Conservation (phyloP, 2,113 vertebrate species). For the Naja naja region DNA sequence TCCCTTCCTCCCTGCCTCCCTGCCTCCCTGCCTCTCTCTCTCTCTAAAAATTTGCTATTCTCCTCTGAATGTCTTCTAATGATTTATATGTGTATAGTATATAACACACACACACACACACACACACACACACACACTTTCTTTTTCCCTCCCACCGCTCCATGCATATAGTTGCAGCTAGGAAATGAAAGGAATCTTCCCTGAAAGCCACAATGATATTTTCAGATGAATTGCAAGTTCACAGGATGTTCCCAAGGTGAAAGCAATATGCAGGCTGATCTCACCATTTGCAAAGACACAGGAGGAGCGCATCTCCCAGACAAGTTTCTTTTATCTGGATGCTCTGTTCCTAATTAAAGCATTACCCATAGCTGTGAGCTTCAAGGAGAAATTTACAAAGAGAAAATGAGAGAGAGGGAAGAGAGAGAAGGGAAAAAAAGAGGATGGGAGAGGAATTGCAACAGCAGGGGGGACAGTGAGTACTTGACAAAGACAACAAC, state of each 20-base stretch:
- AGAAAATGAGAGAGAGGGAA: background rate
- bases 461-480: background rate
- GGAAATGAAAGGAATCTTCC: slow-evolving; percentile 23
- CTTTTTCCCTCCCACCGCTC: background rate
- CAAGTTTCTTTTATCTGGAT: background rate
- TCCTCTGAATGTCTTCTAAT: background rate
- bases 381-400: background rate
- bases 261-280: background rate
- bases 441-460: too few species aligned
- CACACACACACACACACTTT: background rate
- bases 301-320: background rate
- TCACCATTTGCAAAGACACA: slow-evolving; percentile 11
- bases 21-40: background rate
- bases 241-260: slow-evolving; percentile 14
- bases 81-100: background rate
- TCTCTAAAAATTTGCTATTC: background rate
- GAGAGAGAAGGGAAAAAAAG: background rate
- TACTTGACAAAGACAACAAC: background rate
- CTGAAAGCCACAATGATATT: slow-evolving; percentile 7
- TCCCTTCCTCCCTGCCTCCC: too few species aligned
- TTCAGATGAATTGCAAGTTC: slow-evolving; percentile 5
- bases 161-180: background rate
- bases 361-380: background rate
- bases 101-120: background rate
- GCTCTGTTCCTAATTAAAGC: slow-evolving; percentile 20